These are phyloP conservation scores for Xyliphius kryptos DNA, from an alignment of 2,113 vertebrate genomes.

Conservation along the genomic window DNA sequence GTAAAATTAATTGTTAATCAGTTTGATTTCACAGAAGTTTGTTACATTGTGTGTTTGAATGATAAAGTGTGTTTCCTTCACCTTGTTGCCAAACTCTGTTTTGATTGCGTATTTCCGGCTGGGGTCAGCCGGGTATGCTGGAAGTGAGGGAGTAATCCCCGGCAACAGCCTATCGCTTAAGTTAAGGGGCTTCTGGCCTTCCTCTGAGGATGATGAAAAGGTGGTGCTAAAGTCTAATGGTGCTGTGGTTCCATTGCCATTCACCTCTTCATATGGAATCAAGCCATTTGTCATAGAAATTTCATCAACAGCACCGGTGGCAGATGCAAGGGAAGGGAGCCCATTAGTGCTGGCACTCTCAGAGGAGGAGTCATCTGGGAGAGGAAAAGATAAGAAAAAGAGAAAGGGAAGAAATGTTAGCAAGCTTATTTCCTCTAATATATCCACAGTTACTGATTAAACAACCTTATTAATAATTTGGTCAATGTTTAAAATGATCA, in stretches of 20 bases:
- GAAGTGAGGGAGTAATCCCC: constrained; percentile 42
- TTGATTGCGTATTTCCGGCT: constrained; percentile 75
- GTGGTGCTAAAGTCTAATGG: constrained; percentile 85
- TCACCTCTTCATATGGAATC: constrained; percentile 77
- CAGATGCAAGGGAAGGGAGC: constrained; percentile 81
- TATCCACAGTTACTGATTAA: too few relatives aligned
- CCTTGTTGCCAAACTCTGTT: constrained; percentile 64
- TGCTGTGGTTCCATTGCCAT: constrained; percentile 75
- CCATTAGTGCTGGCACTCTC: constrained; percentile 85
- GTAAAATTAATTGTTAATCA: too few relatives aligned
- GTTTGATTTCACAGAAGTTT: too few relatives aligned
- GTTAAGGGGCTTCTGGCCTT: constrained; percentile 85
- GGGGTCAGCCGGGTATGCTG: constrained; percentile 54
- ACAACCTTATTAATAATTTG: too few relatives aligned
- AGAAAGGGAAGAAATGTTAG: constrained; percentile 23
- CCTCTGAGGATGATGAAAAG: constrained; percentile 73
- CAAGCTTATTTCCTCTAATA: not conserved
- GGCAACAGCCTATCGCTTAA: constrained; percentile 80
- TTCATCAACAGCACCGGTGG: constrained; percentile 61
- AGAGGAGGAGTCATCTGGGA: constrained; percentile 85
- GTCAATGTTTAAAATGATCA: too few relatives aligned
- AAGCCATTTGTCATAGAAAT: constrained; percentile 63
- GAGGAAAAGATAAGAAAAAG: too few relatives aligned
- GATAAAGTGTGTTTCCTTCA: constrained; percentile 38
- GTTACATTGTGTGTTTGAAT: too few relatives aligned